Evolutionary conservation across 2,888 invertebrate species (phyloP), one percentile per base, ranked within the genome.

Genomic region (Euplagia quadripunctaria): DNA sequence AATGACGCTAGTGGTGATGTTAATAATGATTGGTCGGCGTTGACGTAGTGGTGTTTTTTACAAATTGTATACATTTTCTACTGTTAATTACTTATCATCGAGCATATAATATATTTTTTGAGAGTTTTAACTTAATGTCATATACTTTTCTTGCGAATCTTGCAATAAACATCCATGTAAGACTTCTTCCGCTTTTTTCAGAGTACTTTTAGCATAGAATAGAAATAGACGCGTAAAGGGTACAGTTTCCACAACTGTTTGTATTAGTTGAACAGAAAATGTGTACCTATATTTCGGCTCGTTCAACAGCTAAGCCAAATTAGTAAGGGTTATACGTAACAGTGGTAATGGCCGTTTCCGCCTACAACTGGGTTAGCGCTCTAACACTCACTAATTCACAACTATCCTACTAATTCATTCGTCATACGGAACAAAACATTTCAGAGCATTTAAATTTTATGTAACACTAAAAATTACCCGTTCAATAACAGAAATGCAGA

Each of bases 311-410:
- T 55, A 71, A 76, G 55, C 65, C 64, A 66, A 75, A 72, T 81
- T 83, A 82, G 78, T 81, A 69, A 76, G 76, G 71, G 68, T 75
- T 78, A 83, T 72, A 64, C 69, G 49, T 58, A 73, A 74, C 69
- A 73, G 58, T 66, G 68, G 73, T 83, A 73, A 78, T 78, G 52
- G 64, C 16, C 51, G 66, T 75, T 76, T 81, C 81, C 81, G 81
- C 41, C n/a, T 72, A 63, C 70, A 68, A 65, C 16, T 73, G 58
- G 46, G 72, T 51, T 69, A 41, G 9, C 55, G 42, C 43, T 58
- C 58, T 61, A 46, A 58, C 67, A 61, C 42, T 42, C 42, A 63
- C 58, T n/a, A 64, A 68, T 68, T 68, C 68, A 68, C 72, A 51
- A 68, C 31, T 68, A 64, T 43, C 5, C 20, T 68, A 68, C 52